These are phyloP conservation scores for Drosophila dives DNA, from an alignment of 2,888 invertebrate species.

Conservation along the genomic window DNA sequence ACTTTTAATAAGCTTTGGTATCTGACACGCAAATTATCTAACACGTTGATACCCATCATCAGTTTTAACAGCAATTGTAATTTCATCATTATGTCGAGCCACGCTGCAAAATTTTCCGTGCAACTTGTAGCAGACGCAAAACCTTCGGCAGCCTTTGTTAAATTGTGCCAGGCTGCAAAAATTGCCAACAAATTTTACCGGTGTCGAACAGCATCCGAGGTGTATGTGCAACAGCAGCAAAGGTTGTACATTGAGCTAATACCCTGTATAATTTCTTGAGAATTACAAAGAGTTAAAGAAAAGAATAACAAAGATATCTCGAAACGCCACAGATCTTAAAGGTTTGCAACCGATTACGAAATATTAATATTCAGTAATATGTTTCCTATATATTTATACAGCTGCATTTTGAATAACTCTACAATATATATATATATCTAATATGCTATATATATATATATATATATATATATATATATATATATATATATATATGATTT, in stretches of 20 bases:
- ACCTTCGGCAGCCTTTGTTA: conserved; percentile 42
- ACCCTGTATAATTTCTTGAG: background rate
- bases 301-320: background rate
- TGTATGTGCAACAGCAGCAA: conserved; percentile 11
- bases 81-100: conserved; percentile 64
- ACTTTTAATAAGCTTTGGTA: conserved; percentile 38
- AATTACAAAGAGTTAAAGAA: background rate
- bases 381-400: background rate
- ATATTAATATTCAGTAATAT: too few relatives aligned
- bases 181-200: conserved; percentile 62
- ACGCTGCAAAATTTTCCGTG: conserved; percentile 42
- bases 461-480: background rate
- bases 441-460: background rate
- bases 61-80: conserved; percentile 52
- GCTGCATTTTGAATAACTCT: background rate
- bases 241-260: background rate
- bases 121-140: conserved; percentile 10
- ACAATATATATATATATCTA: background rate
- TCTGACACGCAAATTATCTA: conserved; percentile 62
- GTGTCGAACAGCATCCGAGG: conserved; percentile 46
- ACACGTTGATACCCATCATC: conserved; percentile 53
- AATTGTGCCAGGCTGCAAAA: conserved; percentile 29
- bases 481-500: background rate
- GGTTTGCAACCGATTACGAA: background rate
- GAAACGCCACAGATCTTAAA: background rate